phyloP scores from a whole-genome alignment of 2,113 vertebrate genomes.

The Xyrauchen texanus region DNA sequence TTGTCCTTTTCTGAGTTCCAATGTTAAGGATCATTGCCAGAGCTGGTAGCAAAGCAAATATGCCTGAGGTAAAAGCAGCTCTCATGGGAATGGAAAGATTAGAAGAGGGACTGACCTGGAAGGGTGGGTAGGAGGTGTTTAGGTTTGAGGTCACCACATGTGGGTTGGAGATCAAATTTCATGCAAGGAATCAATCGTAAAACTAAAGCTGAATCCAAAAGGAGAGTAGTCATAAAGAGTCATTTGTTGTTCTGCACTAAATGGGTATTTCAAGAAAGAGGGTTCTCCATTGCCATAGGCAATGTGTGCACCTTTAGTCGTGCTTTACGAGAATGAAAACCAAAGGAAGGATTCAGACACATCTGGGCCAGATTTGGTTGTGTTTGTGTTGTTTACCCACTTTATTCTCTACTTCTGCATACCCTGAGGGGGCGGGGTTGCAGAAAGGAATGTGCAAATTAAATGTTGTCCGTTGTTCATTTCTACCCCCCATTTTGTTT shows the following conservation, averaged over 20 bases:
- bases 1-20: constrained; percentile 66
- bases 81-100: constrained; percentile 69
- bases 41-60: constrained; percentile 74
- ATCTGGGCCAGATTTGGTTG: constrained; percentile 50
- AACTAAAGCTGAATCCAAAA: constrained; percentile 53
- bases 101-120: constrained; percentile 51
- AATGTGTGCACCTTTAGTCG: constrained; percentile 57
- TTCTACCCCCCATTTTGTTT: constrained; percentile 50
- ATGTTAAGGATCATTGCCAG: constrained; percentile 78
- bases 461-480: constrained; percentile 66
- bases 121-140: constrained; percentile 28
- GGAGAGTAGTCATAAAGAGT: constrained; percentile 20
- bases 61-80: constrained; percentile 74
- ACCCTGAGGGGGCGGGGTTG: constrained; percentile 14
- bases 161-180: constrained; percentile 68
- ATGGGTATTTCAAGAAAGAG: neutral
- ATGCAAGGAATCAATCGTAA: constrained; percentile 70
- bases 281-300: constrained; percentile 39
- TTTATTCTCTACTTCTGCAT: constrained; percentile 37
- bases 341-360: constrained; percentile 1
- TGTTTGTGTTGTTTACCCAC: constrained; percentile 39
- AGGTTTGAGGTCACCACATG: constrained; percentile 65
- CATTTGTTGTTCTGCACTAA: constrained; percentile 25
- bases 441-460: constrained; percentile 64
- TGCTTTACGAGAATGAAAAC: constrained; percentile 37